Percentiles rank a stretch among this genome's conserved stretches.
phyloP scores from a whole-genome alignment of 2,113 vertebrate genomes.

The Ancistrus triradiatus region DNA sequence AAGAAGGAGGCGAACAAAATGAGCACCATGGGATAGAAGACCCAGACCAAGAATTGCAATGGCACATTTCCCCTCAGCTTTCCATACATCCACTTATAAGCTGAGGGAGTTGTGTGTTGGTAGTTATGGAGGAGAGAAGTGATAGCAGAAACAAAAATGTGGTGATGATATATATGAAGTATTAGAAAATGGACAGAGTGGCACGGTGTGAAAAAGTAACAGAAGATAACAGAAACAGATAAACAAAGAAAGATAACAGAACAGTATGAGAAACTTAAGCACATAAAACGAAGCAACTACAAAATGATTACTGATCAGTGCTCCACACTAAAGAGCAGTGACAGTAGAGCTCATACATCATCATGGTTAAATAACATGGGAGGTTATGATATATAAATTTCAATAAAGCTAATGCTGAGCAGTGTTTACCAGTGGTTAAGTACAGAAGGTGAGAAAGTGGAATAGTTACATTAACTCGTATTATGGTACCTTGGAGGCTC shows the following conservation, averaged over 20 bases:
- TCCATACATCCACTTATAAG: slow-evolving; percentile 86
- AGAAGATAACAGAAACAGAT: not conserved
- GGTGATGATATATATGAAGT: not conserved
- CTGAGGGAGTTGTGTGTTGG: slow-evolving; percentile 60
- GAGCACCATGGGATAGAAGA: slow-evolving; percentile 80
- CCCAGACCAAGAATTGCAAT: slow-evolving; percentile 86
- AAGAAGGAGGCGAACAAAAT: slow-evolving; percentile 88
- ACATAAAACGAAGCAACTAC: not conserved
- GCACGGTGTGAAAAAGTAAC: not conserved
- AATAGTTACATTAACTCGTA: not conserved
- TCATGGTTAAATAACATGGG: no score
- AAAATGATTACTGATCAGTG: not conserved
- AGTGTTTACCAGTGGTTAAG: not conserved
- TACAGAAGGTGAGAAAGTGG: not conserved
- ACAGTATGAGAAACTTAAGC: not conserved
- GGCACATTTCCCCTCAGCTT: slow-evolving; percentile 74
- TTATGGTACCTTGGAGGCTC: slow-evolving; percentile 78
- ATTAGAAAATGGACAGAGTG: slow-evolving; percentile 7
- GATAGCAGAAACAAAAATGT: not conserved
- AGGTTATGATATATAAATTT: no score
- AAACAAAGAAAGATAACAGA: slow-evolving; percentile 1
- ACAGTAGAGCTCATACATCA: no score
- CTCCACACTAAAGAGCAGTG: not conserved
- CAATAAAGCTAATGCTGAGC: no score
- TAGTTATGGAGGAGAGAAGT: not conserved